These are phyloP conservation scores for Caenorhabditis macrosperma DNA, from an alignment of 2,888 invertebrate species.

Conservation along the genomic window DNA sequence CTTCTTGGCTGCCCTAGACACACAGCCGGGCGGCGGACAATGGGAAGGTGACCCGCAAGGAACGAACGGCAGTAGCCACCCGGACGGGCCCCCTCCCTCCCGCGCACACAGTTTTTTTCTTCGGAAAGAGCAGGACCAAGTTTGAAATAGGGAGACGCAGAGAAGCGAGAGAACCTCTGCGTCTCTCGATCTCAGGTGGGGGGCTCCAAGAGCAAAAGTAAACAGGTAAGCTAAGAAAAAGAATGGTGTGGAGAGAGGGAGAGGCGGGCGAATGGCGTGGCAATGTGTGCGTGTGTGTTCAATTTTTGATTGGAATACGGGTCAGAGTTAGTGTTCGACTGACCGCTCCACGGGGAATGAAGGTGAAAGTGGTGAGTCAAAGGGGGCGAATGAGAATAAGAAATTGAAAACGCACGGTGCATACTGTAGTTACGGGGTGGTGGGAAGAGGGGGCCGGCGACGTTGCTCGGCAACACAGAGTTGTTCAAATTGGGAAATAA, in stretches of 20 bases:
- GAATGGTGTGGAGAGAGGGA: constrained; percentile 12
- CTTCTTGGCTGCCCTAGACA: background rate
- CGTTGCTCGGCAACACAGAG: no score
- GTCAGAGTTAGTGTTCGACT: constrained; percentile 8
- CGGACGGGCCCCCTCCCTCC: background rate
- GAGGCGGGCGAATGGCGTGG: constrained; percentile 32
- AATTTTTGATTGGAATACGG: constrained; percentile 54
- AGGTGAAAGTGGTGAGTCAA: constrained; percentile 50
- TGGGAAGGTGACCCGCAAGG: constrained; percentile 17
- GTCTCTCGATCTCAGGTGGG: background rate
- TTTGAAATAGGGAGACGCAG: constrained; percentile 7
- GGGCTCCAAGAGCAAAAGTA: constrained; percentile 41
- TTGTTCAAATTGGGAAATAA: background rate
- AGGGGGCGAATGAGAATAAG: constrained; percentile 5
- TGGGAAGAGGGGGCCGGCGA: background rate
- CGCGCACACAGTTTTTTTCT: constrained; percentile 15
- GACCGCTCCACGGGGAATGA: background rate
- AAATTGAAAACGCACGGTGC: constrained; percentile 5
- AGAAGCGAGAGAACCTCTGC: background rate
- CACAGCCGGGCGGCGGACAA: constrained; percentile 18
- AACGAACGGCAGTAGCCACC: constrained; percentile 22
- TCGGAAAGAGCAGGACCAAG: background rate
- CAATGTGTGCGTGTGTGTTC: constrained; percentile 43
- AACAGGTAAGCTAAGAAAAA: constrained; percentile 37
- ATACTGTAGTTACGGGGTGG: constrained; percentile 11